Conservation (phyloP, 2,113 vertebrate species). For the Chascanopsetta lugubris region DNA sequence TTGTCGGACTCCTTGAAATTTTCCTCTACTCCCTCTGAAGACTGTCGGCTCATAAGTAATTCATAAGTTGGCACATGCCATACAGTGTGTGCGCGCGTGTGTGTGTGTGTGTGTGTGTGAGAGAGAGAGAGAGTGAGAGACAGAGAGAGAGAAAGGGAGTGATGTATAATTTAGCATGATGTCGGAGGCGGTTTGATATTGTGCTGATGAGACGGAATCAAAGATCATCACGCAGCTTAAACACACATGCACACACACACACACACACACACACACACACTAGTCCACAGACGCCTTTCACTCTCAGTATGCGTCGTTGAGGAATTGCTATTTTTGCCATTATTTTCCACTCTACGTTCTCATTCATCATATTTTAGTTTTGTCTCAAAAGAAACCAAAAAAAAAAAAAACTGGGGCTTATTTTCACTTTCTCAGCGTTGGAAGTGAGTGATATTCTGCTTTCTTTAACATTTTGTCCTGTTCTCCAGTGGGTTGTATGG, state of each 20-base stretch:
- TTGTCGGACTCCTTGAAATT: conserved; percentile 57
- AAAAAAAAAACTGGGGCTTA: no score
- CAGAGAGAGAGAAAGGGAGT: conserved; percentile 48
- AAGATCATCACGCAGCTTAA: conserved; percentile 53
- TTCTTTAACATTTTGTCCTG: no score
- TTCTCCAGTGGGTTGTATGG: no score
- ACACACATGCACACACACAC: conserved; percentile 6
- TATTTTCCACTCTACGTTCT: no score
- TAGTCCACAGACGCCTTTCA: neutral
- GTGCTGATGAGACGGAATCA: conserved; percentile 74
- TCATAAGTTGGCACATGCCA: conserved; percentile 59
- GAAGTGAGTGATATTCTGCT: no score
- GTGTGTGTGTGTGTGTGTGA: conserved; percentile 6
- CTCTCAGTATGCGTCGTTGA: neutral
- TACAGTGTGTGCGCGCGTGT: conserved; percentile 33
- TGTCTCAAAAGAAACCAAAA: no score
- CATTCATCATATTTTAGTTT: no score
- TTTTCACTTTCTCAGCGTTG: no score
- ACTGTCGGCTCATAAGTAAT: conserved; percentile 69
- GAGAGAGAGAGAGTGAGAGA: neutral
- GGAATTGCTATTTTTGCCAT: conserved; percentile 6
- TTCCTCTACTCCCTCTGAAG: conserved; percentile 59
- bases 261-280: conserved; percentile 12
- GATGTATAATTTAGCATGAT: conserved; percentile 72
- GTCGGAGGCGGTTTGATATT: conserved; percentile 73